Evolutionary conservation across 2,888 invertebrate species (phyloP), one percentile per base, ranked within the genome.

Genomic region (Melitaea athalia): DNA sequence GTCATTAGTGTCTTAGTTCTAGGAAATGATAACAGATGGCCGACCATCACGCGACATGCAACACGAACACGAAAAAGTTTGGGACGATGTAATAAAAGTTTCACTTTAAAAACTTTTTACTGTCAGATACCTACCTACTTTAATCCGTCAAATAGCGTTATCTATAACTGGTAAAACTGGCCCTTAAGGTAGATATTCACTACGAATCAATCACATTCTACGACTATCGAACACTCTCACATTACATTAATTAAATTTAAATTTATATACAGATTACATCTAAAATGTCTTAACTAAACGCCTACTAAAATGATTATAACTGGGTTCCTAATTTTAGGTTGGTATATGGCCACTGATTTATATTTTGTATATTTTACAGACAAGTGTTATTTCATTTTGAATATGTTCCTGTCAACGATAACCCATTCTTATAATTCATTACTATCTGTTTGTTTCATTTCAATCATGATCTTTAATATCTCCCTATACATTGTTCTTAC

Each of bases 171-270:
- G 24, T 24, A 24, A 24, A 24, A 24, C 24, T 2, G 24, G 24
- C 24, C 24, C 24, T 24, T 24, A 24, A 3, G 80, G 77, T 81
- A 76, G 53, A 33, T 55, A 55, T 77, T 82, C 76, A 78, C 91
- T 88, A 90, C 89, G 80, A 86, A 81, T 85, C 79, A 85, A 85
- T 85, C 88, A 91, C 89, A 84, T 84, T 83, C 92, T 92, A 92
- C 92, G 85, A 79, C 91, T 92, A 92, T 91, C 87, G 85, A 92
- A 91, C 92, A 92, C 92, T 87, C 92, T 84, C 92, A 92, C 92
- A 85, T 89, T 87, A 90, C 87, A 88, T 87, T 87, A 83, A 88
- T 89, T 90, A 89, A 82, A 81, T 84, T 87, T 86, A 90, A 91
- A 91, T 87, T 81, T 91, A 92, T 92, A 92, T 92, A 92, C 92